A percentile compares a stretch with the other conserved stretches of the same genome.
Conservation (phyloP, 2,113 vertebrate species). For the Bubo bubo region DNA sequence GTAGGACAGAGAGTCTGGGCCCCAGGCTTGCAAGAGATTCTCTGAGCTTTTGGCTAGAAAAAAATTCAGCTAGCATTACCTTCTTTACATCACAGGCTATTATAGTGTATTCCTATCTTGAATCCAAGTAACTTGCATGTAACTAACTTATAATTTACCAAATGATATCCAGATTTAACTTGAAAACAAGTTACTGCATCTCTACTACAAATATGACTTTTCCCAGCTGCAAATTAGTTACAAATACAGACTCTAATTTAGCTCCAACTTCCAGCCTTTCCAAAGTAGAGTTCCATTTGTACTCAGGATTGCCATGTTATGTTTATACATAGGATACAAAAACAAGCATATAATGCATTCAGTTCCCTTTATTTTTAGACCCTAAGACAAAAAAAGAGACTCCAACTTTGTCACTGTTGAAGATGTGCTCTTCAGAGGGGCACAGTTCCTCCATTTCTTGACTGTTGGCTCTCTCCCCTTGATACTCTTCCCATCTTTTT, state of each 20-base stretch:
- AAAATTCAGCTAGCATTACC: background rate
- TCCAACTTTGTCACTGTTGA: too few relatives aligned
- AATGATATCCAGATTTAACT: background rate
- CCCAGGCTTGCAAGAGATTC: background rate
- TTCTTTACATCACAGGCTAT: background rate
- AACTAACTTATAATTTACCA: background rate
- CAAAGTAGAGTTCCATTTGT: background rate
- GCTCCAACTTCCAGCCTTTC: background rate
- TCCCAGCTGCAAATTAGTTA: background rate
- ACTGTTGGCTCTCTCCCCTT: background rate
- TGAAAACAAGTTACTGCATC: background rate
- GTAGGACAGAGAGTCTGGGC: background rate
- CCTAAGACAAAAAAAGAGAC: background rate
- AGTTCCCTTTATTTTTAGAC: background rate
- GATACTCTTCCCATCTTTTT: background rate
- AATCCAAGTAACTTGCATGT: background rate
- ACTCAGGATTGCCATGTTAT: background rate
- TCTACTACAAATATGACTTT: background rate
- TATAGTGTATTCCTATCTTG: background rate
- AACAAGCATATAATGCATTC: background rate
- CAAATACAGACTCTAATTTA: background rate
- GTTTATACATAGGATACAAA: background rate
- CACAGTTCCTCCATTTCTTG: background rate
- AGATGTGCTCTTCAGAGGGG: background rate
- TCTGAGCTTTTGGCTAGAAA: background rate